Evolutionary conservation across 2,888 invertebrate genomes (phyloP).

Genomic region (Apocheima hispidaria): DNA sequence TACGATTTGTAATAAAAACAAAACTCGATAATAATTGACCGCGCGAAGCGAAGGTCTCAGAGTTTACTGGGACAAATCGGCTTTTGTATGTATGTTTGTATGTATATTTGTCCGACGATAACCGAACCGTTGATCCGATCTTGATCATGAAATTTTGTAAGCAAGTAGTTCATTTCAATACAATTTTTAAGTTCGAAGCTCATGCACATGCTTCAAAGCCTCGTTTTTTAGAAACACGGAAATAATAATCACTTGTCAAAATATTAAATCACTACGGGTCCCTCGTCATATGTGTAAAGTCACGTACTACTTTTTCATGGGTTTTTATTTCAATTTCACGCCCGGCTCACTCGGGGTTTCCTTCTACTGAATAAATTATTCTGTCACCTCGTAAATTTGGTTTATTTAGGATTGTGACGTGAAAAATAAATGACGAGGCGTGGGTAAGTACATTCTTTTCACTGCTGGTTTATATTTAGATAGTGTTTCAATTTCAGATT

Average conservation of each 20-base stretch:
- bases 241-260: not conserved
- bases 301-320: conserved; percentile 50
- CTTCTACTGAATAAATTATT: conserved; percentile 81
- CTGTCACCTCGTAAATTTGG: conserved; percentile 73
- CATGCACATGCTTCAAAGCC: too few relatives aligned
- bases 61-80: too few relatives aligned
- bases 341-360: conserved; percentile 59
- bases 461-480: not conserved
- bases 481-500: not conserved
- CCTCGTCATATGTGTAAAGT: not conserved
- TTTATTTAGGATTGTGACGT: conserved; percentile 57
- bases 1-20: too few relatives aligned
- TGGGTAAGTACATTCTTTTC: conserved; percentile 30
- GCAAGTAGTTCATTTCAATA: too few relatives aligned
- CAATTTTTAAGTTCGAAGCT: too few relatives aligned
- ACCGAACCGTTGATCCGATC: too few relatives aligned
- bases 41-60: too few relatives aligned
- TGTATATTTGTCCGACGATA: too few relatives aligned
- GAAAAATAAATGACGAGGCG: conserved; percentile 46
- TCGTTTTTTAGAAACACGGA: too few relatives aligned
- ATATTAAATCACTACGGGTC: not conserved
- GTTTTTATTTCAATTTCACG: conserved; percentile 82
- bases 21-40: too few relatives aligned
- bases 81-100: too few relatives aligned
- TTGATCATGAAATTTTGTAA: too few relatives aligned